Percentiles rank a stretch among this genome's conserved stretches.
Conservation (phyloP, 2,888 invertebrate species). For the Drosophila atripex region DNA sequence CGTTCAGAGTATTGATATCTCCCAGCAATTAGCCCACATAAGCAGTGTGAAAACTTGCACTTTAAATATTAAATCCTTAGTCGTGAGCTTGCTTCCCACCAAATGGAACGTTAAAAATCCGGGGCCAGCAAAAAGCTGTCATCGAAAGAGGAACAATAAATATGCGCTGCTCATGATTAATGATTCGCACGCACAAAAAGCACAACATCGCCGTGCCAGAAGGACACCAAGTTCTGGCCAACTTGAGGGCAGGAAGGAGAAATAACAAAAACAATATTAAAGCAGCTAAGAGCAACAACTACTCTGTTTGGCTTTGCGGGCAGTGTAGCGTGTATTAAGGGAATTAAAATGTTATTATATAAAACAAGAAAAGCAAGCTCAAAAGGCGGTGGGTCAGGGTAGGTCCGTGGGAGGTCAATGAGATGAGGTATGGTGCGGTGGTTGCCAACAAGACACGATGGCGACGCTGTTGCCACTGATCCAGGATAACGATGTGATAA, state of each 20-base stretch:
- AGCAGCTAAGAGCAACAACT: slow-evolving; percentile 38
- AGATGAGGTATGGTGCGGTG: neutral
- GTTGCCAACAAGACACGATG: slow-evolving; percentile 6
- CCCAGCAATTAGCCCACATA: slow-evolving; percentile 25
- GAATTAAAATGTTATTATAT: slow-evolving; percentile 78
- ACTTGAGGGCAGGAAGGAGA: slow-evolving; percentile 33
- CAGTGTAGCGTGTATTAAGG: slow-evolving; percentile 78
- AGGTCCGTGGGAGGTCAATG: slow-evolving; percentile 6
- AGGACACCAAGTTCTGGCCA: slow-evolving; percentile 31
- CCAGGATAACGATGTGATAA: slow-evolving; percentile 76
- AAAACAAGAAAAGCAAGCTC: slow-evolving; percentile 44
- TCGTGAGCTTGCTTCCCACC: slow-evolving; percentile 16
- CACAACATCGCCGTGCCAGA: slow-evolving; percentile 18
- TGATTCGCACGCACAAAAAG: slow-evolving; percentile 67
- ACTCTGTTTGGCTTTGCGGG: slow-evolving; percentile 69
- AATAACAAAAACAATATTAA: slow-evolving; percentile 50
- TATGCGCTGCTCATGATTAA: slow-evolving; percentile 77
- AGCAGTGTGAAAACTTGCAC: neutral
- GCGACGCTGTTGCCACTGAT: slow-evolving; percentile 62
- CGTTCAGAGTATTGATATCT: slow-evolving; percentile 1
- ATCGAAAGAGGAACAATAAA: slow-evolving; percentile 70
- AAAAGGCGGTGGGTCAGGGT: neutral
- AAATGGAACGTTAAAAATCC: slow-evolving; percentile 49
- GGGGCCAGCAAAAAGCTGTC: slow-evolving; percentile 68
- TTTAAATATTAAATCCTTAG: slow-evolving; percentile 36